These are phyloP conservation scores for Falco cherrug DNA, from an alignment of 2,797 vertebrate species.

Conservation along the genomic window DNA sequence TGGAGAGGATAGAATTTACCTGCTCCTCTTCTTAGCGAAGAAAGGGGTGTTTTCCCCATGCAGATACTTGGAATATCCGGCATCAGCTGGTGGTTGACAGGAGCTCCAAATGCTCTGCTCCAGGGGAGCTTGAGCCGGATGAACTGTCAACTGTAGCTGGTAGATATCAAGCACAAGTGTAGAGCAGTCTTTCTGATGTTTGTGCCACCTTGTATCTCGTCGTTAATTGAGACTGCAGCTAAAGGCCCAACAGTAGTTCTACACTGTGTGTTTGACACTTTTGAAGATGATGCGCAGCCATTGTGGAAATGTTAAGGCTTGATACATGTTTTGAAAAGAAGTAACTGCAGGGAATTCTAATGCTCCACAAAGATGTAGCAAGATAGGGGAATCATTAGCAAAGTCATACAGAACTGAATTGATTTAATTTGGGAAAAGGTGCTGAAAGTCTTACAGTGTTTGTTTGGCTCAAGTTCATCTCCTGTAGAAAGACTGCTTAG, in stretches of 20 bases:
- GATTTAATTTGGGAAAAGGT: background rate
- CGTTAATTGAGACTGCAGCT: background rate
- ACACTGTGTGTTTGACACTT: background rate
- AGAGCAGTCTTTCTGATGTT: background rate
- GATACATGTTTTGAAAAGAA: background rate
- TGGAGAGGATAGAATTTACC: background rate
- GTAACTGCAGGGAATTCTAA: background rate
- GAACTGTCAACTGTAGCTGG: background rate
- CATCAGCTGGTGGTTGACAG: background rate
- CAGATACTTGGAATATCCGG: background rate
- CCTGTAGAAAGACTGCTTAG: background rate
- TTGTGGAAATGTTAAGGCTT: background rate
- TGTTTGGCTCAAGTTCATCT: background rate
- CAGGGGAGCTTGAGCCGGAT: background rate
- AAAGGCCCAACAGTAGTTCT: background rate
- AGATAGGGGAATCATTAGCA: background rate
- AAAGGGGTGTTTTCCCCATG: background rate
- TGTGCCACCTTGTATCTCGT: background rate
- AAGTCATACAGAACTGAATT: background rate
- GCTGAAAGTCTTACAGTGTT: background rate
- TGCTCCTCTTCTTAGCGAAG: background rate
- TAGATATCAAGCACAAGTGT: background rate
- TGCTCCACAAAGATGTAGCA: background rate
- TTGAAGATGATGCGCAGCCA: background rate
- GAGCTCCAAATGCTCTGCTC: background rate